Percentiles rank a stretch among this genome's conserved stretches.
Evolutionary conservation across 2,888 invertebrate species (phyloP).

Genomic region (Cotesia congregata): DNA sequence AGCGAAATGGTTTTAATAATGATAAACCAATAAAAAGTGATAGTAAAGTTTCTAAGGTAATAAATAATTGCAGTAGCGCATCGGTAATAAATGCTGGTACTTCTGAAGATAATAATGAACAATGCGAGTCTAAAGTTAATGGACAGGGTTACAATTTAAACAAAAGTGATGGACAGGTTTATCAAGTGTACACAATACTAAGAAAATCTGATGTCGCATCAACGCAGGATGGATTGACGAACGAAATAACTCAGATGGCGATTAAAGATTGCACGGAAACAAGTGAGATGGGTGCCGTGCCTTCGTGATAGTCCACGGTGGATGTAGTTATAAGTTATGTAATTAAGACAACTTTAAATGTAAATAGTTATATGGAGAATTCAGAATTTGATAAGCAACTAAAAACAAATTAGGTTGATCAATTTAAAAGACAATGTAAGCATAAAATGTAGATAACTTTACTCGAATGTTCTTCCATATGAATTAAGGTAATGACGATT

Average conservation of each 20-base stretch:
- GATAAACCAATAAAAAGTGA: conserved; percentile 29
- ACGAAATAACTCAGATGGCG: conserved; percentile 60
- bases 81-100: conserved; percentile 32
- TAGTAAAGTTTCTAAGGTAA: conserved; percentile 32
- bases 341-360: conserved; percentile 13
- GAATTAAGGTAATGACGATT: background rate
- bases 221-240: conserved; percentile 55
- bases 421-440: conserved; percentile 19
- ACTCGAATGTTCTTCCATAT: conserved; percentile 18
- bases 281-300: conserved; percentile 56
- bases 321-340: background rate
- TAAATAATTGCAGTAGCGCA: conserved; percentile 21
- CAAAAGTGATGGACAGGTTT: conserved; percentile 51
- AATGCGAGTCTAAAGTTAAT: conserved; percentile 45
- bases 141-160: conserved; percentile 43
- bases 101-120: conserved; percentile 39
- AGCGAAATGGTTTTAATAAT: conserved; percentile 35
- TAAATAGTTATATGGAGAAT: conserved; percentile 31
- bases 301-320: conserved; percentile 63
- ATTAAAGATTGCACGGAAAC: conserved; percentile 64
- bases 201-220: conserved; percentile 55
- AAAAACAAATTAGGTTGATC: background rate
- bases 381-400: conserved; percentile 8
- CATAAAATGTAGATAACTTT: background rate
- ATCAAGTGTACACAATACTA: conserved; percentile 61